phyloP scores from a whole-genome alignment of 2,113 vertebrate genomes.

The Brachypodius melanocephalos region DNA sequence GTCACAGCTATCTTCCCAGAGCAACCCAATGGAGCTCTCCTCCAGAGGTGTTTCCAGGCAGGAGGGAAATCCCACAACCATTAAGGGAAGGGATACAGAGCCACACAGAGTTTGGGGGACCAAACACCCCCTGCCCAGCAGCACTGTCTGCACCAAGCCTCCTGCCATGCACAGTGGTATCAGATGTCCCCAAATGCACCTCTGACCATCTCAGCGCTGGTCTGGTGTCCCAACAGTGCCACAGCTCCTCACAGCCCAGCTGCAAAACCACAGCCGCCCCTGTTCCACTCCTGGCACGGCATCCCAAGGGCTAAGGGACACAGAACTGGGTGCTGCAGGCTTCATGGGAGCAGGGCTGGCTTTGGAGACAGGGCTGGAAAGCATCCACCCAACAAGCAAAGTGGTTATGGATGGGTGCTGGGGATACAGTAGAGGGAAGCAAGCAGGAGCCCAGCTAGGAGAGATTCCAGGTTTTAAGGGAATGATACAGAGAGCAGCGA shows the following conservation, averaged over 20 bases:
- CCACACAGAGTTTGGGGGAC: neutral
- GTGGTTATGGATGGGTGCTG: constrained; percentile 18
- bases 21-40: neutral
- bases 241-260: neutral
- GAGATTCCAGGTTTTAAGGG: neutral
- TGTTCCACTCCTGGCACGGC: neutral
- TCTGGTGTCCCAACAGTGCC: neutral
- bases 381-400: constrained; percentile 52
- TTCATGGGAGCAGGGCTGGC: fast-evolving
- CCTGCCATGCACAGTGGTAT: neutral
- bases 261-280: neutral
- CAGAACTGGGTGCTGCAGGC: fast-evolving
- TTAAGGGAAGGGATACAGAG: neutral
- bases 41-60: neutral
- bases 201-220: fast-evolving
- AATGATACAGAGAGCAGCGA: neutral
- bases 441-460: neutral
- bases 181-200: neutral
- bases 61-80: neutral
- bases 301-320: neutral
- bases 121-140: neutral
- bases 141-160: neutral
- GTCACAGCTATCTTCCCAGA: constrained; percentile 7
- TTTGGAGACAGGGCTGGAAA: neutral
- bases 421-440: neutral